Conservation (phyloP, 2,888 invertebrate species). For the Cheilosia urbana region DNA sequence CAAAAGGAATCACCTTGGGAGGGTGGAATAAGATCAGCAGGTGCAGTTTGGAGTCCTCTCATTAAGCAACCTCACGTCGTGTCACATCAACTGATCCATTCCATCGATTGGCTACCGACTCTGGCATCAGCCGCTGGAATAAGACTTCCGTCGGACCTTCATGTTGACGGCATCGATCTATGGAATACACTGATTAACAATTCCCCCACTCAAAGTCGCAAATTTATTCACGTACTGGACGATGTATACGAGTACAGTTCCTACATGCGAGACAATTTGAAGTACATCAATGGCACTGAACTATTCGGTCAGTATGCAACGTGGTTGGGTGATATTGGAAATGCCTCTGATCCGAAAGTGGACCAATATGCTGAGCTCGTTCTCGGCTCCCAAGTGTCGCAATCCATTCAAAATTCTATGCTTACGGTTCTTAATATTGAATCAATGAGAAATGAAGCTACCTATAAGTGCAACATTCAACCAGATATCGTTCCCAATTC, state of each 20-base stretch:
- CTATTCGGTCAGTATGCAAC: conserved; percentile 78
- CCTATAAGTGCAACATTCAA: conserved; percentile 73
- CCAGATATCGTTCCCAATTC: conserved; percentile 12
- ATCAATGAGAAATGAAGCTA: conserved; percentile 78
- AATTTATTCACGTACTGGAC: conserved; percentile 88
- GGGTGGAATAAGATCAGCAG: conserved; percentile 91
- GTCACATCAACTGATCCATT: conserved; percentile 89
- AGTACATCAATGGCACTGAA: conserved; percentile 81
- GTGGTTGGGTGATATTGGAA: conserved; percentile 80
- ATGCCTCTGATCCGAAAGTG: conserved; percentile 78
- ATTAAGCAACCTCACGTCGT: conserved; percentile 85
- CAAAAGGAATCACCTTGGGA: conserved; percentile 93
- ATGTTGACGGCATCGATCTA: conserved; percentile 88
- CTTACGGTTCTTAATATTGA: conserved; percentile 69
- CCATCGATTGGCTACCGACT: conserved; percentile 94
- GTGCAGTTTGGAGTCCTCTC: conserved; percentile 90
- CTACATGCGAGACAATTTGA: conserved; percentile 79
- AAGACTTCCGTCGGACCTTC: conserved; percentile 79
- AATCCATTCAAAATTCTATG: conserved; percentile 18
- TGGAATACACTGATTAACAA: conserved; percentile 87
- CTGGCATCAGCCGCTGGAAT: conserved; percentile 83
- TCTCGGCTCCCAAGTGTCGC: conserved; percentile 79
- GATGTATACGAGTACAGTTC: conserved; percentile 84
- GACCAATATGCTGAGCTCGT: conserved; percentile 78
- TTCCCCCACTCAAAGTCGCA: conserved; percentile 77